These are phyloP conservation scores for Camelus dromedarius DNA, from an alignment of 2,113 vertebrate species.

Conservation along the genomic window DNA sequence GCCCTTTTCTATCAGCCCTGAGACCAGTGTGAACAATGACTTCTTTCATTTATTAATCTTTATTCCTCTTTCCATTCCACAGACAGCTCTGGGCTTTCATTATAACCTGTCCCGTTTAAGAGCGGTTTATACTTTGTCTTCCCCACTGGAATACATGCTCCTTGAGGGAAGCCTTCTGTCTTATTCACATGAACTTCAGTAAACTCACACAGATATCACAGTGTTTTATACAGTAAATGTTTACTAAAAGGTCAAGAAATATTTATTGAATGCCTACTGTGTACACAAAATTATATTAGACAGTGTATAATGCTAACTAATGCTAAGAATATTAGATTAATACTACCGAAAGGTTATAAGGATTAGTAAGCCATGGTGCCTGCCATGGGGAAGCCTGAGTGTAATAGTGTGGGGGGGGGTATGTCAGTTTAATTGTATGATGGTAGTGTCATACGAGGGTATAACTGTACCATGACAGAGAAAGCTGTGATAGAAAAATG, in stretches of 20 bases:
- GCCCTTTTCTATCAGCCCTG: background rate
- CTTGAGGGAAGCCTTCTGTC: background rate
- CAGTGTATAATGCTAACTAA: background rate
- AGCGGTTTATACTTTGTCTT: slow-evolving; percentile 42
- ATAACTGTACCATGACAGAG: background rate
- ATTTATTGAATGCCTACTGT: background rate
- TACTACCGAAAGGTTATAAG: background rate
- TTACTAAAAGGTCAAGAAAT: slow-evolving; percentile 21
- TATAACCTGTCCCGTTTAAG: slow-evolving; percentile 15
- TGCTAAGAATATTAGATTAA: background rate
- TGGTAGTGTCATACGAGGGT: background rate
- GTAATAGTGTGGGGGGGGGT: background rate
- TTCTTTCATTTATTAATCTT: background rate
- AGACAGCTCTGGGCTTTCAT: slow-evolving; percentile 9
- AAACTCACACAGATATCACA: background rate
- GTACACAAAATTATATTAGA: background rate
- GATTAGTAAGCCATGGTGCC: background rate
- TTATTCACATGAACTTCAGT: slow-evolving; percentile 23
- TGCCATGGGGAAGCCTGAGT: background rate
- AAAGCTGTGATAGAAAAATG: background rate
- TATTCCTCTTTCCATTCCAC: background rate
- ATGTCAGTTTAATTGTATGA: background rate
- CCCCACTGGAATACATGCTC: background rate
- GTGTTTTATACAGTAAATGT: background rate
- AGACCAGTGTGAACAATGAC: background rate